These are phyloP conservation scores for Calcarius lapponicus DNA, from an alignment of 2,797 vertebrate genomes.

Conservation along the genomic window DNA sequence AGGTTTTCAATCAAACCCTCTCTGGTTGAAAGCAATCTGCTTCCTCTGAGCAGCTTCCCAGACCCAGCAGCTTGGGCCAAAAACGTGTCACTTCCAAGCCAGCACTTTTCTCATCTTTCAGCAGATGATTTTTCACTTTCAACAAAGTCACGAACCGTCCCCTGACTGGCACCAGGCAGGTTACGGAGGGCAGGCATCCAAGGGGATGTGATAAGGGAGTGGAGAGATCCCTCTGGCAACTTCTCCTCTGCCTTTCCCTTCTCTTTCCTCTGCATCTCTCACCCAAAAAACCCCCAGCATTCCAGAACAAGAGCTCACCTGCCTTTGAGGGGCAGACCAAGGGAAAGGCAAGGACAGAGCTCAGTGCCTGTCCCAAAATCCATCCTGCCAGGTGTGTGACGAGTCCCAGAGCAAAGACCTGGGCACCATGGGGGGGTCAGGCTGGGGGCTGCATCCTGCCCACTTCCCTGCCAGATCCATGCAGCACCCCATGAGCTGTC, in stretches of 20 bases:
- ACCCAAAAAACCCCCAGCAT: neutral
- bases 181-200: neutral
- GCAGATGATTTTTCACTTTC: neutral
- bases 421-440: neutral
- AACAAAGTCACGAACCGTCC: neutral
- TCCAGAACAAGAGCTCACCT: neutral
- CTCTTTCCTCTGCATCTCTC: neutral
- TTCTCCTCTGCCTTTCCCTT: neutral
- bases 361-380: neutral
- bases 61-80: slow-evolving; percentile 13
- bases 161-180: neutral
- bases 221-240: neutral
- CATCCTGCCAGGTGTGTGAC: fast-evolving
- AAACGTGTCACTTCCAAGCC: neutral
- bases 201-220: neutral
- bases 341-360: neutral
- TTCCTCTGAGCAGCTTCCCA: slow-evolving; percentile 1
- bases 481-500: slow-evolving; percentile 55
- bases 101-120: slow-evolving; percentile 16
- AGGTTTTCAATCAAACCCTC: slow-evolving; percentile 9
- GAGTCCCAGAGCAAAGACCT: fast-evolving
- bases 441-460: neutral
- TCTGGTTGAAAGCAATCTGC: slow-evolving; percentile 19
- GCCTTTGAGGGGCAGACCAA: neutral
- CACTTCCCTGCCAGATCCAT: neutral